Percentiles rank a stretch among this genome's conserved stretches.
These are phyloP conservation scores for Amiota minor DNA, from an alignment of 2,888 invertebrate genomes.

Conservation along the genomic window DNA sequence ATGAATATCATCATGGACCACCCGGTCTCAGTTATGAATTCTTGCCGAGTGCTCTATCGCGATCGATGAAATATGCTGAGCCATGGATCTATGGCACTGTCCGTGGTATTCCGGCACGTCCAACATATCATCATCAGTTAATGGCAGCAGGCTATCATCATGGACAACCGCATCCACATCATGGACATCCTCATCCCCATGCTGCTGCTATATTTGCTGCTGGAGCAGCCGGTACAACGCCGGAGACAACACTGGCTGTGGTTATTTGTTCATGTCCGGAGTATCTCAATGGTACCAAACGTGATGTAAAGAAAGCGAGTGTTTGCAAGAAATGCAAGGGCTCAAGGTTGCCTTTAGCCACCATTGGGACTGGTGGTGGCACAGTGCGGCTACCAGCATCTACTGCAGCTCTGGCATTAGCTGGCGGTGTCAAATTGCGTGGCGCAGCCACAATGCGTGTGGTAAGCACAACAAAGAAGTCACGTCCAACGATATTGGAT, in stretches of 20 bases:
- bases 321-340: slow-evolving; percentile 90
- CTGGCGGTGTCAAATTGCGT: slow-evolving; percentile 54
- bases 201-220: slow-evolving; percentile 63
- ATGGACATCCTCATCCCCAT: slow-evolving; percentile 55
- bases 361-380: slow-evolving; percentile 81
- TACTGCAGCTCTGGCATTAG: slow-evolving; percentile 45
- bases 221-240: slow-evolving; percentile 44
- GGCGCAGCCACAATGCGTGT: slow-evolving; percentile 80
- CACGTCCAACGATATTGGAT: slow-evolving; percentile 80
- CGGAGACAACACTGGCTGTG: slow-evolving; percentile 76
- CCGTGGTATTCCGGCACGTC: slow-evolving; percentile 75
- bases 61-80: slow-evolving; percentile 89
- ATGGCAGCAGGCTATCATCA: slow-evolving; percentile 43
- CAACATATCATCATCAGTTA: slow-evolving; percentile 67
- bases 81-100: slow-evolving; percentile 90
- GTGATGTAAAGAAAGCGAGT: slow-evolving; percentile 82
- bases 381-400: slow-evolving; percentile 77
- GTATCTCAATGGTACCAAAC: slow-evolving; percentile 84
- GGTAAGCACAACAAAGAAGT: slow-evolving; percentile 75
- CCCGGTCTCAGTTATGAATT: slow-evolving; percentile 62
- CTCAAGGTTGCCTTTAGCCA: slow-evolving; percentile 82
- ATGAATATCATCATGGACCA: slow-evolving; percentile 2
- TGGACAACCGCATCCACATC: slow-evolving; percentile 55
- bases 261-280: slow-evolving; percentile 88
- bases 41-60: slow-evolving; percentile 79